A percentile compares a stretch with the other conserved stretches of the same genome.
phyloP scores from a whole-genome alignment of 1,140 invertebrate genomes.

The Microplitis mediator region DNA sequence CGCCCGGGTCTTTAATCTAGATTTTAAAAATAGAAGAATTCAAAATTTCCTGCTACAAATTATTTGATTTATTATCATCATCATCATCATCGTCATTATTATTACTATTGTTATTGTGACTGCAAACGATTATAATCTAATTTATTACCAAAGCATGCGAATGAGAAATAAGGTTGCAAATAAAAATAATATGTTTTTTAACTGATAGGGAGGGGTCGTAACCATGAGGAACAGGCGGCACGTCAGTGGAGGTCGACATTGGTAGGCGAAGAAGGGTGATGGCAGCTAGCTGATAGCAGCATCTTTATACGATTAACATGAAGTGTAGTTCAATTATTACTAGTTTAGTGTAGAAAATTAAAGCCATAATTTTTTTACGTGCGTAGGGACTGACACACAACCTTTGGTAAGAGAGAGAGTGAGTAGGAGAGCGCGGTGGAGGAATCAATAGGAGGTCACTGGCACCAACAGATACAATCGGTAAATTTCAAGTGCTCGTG shows the following conservation, averaged over 20 bases:
- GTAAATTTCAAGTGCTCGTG: conserved; percentile 49
- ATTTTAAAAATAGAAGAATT: no score
- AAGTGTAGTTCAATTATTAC: neutral
- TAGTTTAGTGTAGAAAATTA: no score
- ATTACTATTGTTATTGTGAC: no score
- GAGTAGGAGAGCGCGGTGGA: conserved; percentile 31
- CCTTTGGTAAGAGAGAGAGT: neutral
- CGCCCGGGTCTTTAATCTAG: no score
- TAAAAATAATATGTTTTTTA: neutral
- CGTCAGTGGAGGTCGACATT: conserved; percentile 18
- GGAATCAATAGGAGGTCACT: conserved; percentile 63
- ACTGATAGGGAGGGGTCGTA: conserved; percentile 20
- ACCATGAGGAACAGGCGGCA: conserved; percentile 25
- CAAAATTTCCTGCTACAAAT: no score
- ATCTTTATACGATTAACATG: neutral
- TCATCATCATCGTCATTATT: no score
- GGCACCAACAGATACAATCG: conserved; percentile 61
- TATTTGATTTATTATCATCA: no score
- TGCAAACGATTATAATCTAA: neutral
- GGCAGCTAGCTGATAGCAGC: neutral
- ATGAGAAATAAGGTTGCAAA: neutral
- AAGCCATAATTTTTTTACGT: no score
- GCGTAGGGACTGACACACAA: no score
- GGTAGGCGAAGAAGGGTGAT: conserved; percentile 8
- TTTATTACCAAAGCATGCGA: neutral